Evolutionary conservation across 2,797 vertebrate species (phyloP).

Genomic region (Discoglossus pictus): DNA sequence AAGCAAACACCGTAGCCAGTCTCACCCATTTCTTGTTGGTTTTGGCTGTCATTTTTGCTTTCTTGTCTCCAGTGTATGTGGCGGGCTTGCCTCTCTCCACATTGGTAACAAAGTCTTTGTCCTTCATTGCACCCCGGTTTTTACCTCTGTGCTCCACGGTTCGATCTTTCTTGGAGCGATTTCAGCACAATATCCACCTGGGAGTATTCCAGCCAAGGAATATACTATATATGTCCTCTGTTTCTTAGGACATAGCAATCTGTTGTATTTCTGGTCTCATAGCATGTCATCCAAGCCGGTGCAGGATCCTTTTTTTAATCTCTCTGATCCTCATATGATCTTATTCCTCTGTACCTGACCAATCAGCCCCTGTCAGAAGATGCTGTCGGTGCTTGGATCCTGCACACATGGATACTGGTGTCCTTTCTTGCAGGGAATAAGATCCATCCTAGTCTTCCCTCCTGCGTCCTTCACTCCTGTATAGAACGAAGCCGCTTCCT

Average conservation of each 20-base stretch:
- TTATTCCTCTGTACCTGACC: not conserved
- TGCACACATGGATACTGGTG: not conserved
- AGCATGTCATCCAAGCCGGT: constrained; percentile 5
- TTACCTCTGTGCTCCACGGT: constrained; percentile 92
- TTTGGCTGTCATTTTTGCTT: constrained; percentile 98
- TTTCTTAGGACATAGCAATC: constrained; percentile 15
- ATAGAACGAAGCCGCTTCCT: constrained; percentile 32
- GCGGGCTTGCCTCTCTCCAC: constrained; percentile 96
- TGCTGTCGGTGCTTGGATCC: not conserved
- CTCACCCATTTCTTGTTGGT: constrained; percentile 99
- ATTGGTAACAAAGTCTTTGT: constrained; percentile 90
- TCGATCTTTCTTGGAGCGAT: too few relatives aligned
- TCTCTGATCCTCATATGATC: too few relatives aligned
- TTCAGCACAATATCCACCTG: too few relatives aligned
- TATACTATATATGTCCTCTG: too few relatives aligned
- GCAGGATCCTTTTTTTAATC: not conserved
- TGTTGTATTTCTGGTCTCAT: not conserved
- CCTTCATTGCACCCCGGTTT: constrained; percentile 89
- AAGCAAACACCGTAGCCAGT: constrained; percentile 95
- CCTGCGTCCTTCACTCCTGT: constrained; percentile 18
- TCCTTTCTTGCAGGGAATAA: not conserved
- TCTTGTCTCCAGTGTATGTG: constrained; percentile 98
- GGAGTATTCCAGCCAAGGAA: too few relatives aligned
- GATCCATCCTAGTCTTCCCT: constrained; percentile 18
- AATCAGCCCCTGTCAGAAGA: constrained; percentile 9